Evolutionary conservation across 2,113 vertebrate genomes (phyloP).

Genomic region (Saccopteryx leptura): DNA sequence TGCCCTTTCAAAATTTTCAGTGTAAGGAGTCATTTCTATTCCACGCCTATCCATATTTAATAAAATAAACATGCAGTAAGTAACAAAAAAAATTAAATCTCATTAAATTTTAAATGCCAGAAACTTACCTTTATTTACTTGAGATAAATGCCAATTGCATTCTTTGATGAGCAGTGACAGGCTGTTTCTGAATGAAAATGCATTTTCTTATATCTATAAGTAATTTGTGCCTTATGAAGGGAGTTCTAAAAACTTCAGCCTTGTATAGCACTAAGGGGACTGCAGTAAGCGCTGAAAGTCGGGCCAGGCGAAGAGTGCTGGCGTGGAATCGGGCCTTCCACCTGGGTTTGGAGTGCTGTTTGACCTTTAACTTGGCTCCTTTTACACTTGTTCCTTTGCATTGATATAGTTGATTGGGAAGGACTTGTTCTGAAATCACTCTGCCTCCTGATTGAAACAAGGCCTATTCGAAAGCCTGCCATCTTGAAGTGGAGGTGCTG

Average conservation of each 20-base stretch:
- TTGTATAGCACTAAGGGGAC: not conserved
- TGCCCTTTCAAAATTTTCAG: not conserved
- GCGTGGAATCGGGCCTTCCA: not conserved
- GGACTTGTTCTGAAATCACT: slow-evolving; percentile 40
- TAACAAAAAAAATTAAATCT: not conserved
- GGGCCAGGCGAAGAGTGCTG: not conserved
- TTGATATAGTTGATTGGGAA: slow-evolving; percentile 56
- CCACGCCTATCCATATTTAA: not conserved
- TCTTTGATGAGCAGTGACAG: not conserved
- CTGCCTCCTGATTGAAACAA: not conserved
- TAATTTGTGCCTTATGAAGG: not conserved
- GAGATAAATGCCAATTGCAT: not conserved
- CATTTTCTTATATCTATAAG: not conserved
- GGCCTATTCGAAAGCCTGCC: slow-evolving; percentile 63
- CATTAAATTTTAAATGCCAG: not conserved
- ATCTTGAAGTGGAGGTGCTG: slow-evolving; percentile 64
- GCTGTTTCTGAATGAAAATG: not conserved
- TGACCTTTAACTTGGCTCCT: slow-evolving; percentile 56
- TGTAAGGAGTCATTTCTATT: not conserved
- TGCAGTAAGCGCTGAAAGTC: not conserved
- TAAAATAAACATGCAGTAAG: not conserved
- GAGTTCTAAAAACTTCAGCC: not conserved
- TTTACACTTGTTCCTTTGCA: not conserved
- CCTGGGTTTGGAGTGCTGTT: slow-evolving; percentile 37
- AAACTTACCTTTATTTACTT: not conserved